Evolutionary conservation across 2,888 invertebrate species (phyloP).

Genomic region (Frankliniella fusca): DNA sequence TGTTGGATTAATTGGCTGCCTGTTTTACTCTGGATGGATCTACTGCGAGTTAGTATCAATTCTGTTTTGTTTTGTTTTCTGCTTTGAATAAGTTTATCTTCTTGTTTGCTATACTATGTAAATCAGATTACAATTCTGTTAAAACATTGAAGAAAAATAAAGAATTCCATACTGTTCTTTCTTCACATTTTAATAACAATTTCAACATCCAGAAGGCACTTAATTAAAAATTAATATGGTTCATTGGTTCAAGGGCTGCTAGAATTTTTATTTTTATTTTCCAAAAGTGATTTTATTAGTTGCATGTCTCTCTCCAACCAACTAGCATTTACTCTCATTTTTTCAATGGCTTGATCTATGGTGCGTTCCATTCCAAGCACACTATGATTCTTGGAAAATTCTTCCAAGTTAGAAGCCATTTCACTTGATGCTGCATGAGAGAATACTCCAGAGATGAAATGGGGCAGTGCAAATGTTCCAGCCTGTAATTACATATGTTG

Average conservation of each 20-base stretch:
- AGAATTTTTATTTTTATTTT: no score
- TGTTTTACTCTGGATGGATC: no score
- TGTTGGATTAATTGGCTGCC: no score
- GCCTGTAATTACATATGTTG: background rate
- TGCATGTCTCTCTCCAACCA: slow-evolving; percentile 74
- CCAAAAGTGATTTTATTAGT: background rate
- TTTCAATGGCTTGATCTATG: slow-evolving; percentile 86
- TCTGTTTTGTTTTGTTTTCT: background rate
- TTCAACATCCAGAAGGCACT: no score
- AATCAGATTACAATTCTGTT: background rate
- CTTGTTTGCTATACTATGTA: background rate
- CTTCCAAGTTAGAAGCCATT: slow-evolving; percentile 73
- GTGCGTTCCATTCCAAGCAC: slow-evolving; percentile 81
- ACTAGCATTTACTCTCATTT: slow-evolving; percentile 79
- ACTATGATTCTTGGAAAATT: slow-evolving; percentile 70
- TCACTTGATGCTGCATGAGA: slow-evolving; percentile 65
- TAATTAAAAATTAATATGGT: no score
- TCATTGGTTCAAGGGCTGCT: no score
- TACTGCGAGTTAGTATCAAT: no score
- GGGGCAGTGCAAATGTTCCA: slow-evolving; percentile 3
- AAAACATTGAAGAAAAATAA: background rate
- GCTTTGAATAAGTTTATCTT: background rate
- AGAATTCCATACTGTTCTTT: background rate
- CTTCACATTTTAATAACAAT: no score
- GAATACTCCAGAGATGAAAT: slow-evolving; percentile 62